Evolutionary conservation across 1,140 invertebrate genomes (phyloP).

Genomic region (Goniozus legneri): DNA sequence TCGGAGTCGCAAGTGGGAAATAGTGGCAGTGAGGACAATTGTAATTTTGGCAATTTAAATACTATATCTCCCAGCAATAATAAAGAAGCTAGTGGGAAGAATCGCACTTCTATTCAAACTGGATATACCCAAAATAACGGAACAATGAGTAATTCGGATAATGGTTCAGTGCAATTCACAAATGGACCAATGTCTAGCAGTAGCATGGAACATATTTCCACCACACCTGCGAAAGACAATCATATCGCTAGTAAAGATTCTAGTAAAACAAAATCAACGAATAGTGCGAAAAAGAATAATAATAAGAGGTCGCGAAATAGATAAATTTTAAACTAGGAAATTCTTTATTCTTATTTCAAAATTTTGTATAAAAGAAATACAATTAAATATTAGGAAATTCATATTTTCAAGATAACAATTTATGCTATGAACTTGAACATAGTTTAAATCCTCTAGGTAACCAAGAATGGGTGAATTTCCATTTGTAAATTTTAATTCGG

Average conservation of each 20-base stretch:
- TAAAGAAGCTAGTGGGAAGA: conserved; percentile 59
- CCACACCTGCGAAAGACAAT: conserved; percentile 52
- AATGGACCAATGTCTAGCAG: conserved; percentile 58
- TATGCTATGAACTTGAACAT: no score
- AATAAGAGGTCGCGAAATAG: conserved; percentile 69
- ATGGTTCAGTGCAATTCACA: conserved; percentile 62
- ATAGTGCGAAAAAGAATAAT: conserved; percentile 64
- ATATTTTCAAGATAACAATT: no score
- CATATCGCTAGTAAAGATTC: conserved; percentile 61
- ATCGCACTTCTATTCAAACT: conserved; percentile 65
- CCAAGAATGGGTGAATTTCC: no score
- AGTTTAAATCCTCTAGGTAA: no score
- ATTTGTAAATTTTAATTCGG: no score
- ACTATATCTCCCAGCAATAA: conserved; percentile 68
- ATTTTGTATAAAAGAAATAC: no score
- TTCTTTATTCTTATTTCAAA: not conserved
- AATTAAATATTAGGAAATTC: no score
- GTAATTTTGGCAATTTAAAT: conserved; percentile 58
- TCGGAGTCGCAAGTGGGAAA: conserved; percentile 80
- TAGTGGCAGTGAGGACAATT: conserved; percentile 66
- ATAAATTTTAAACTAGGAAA: conserved; percentile 47
- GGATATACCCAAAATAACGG: conserved; percentile 60
- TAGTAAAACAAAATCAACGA: conserved; percentile 60
- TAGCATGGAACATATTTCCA: conserved; percentile 50
- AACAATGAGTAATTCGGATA: conserved; percentile 58